Evolutionary conservation across 2,113 vertebrate genomes (phyloP).

Genomic region (Zeus faber): DNA sequence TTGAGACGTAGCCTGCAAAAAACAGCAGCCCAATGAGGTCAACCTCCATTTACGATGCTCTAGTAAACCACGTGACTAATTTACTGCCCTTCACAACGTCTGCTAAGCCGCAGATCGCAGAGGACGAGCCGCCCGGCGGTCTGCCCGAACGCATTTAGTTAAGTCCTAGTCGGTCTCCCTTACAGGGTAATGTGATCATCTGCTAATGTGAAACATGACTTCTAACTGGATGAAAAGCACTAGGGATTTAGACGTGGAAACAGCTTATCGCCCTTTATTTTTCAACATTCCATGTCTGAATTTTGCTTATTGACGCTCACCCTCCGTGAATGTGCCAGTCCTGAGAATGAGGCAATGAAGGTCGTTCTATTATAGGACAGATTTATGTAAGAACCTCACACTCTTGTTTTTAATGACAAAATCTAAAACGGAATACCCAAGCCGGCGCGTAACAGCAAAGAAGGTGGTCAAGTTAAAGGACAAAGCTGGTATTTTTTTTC

Average conservation of each 20-base stretch:
- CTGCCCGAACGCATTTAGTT: too few relatives aligned
- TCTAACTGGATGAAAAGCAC: constrained; percentile 58
- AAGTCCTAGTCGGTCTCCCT: constrained; percentile 14
- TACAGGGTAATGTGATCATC: constrained; percentile 46
- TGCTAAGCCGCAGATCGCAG: too few relatives aligned
- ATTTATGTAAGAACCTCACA: constrained; percentile 17
- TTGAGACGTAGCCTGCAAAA: too few relatives aligned
- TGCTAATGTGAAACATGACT: constrained; percentile 17
- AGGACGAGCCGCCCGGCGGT: too few relatives aligned
- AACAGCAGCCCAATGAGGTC: too few relatives aligned
- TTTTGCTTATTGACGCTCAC: neutral
- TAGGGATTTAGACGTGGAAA: constrained; percentile 23
- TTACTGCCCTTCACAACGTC: too few relatives aligned
- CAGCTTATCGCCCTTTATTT: neutral
- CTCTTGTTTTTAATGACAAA: constrained; percentile 12
- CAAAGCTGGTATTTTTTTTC: too few relatives aligned
- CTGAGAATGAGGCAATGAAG: neutral
- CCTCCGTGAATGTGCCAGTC: neutral
- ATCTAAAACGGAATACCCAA: neutral
- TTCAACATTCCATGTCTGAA: constrained; percentile 3
- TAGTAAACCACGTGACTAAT: too few relatives aligned
- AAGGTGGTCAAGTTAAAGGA: too few relatives aligned
- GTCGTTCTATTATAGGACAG: neutral
- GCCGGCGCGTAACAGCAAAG: neutral
- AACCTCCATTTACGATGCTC: too few relatives aligned